Base-by-base conservation (phyloP, 2,113 vertebrate species). In the Phasianus colchicus region DNA sequence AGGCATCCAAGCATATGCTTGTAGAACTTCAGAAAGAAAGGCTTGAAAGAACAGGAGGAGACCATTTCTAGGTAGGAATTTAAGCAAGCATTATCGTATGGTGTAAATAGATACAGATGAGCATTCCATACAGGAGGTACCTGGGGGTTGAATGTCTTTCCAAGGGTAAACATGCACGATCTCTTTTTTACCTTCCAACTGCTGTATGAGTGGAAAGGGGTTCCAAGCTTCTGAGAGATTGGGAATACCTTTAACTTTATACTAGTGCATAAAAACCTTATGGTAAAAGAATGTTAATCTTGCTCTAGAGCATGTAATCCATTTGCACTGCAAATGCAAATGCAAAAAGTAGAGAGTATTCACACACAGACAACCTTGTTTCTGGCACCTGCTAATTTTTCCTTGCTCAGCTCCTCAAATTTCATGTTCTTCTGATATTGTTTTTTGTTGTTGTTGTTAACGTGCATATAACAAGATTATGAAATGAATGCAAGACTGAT, bases 61-160 rank as follows among this genome's bases (percentile, higher is more conserved):
- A 88, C 74, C 57, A 66, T 66, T 42, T 92, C 86, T 72, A 92
- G 88, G 50, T 63, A 93, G 78, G 93, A 69, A 90, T 94, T 96
- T 60, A 87, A 92, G 57, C 60, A 88, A 93, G 67, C 32, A 70
- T 91, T 88, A 93, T 86, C 83, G 73, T 36, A 21, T 32, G 14
- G 74, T 92, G 66, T 47, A 36, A 95, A 85, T 80, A 88, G 83
- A 14, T 64, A 64, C 4, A 74, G 43, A 40, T 91, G 64, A 50
- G 52, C 30, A 25, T 13, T 19, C n/a, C 0, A 0, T 16, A 17
- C 36, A 83, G 75, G 50, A 81, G 38, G 52, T 47, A 29, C 21
- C 52, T 43, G 17, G 10, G 48, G 52, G 17, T 67, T 71, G 16
- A 42, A 40, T 52, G 13, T n/a, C 30, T 83, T 86, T 74, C 70